A percentile compares a stretch with the other conserved stretches of the same genome.
These are phyloP conservation scores for Protobothrops flavoviridis DNA, from an alignment of 2,113 vertebrate genomes.

Conservation along the genomic window DNA sequence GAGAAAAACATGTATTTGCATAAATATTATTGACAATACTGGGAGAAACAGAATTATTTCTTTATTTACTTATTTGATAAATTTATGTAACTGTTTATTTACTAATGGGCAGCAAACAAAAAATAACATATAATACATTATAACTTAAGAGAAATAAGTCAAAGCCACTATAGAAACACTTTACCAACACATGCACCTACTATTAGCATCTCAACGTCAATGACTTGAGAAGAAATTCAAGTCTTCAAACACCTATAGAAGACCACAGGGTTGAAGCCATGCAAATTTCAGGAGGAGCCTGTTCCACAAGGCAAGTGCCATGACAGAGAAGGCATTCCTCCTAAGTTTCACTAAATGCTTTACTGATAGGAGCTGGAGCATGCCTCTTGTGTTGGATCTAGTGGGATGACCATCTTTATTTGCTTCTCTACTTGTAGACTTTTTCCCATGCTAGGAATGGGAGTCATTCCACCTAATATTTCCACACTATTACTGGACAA, in stretches of 20 bases:
- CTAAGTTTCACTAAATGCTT: neutral
- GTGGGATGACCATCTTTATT: neutral
- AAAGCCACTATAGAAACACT: neutral
- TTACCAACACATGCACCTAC: neutral
- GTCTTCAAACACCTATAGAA: neutral
- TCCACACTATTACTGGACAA: neutral
- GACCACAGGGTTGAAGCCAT: neutral
- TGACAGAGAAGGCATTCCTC: neutral
- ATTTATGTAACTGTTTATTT: neutral
- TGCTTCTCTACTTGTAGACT: neutral
- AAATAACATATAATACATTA: neutral
- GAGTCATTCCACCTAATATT: neutral
- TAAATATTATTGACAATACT: neutral
- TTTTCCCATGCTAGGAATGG: neutral
- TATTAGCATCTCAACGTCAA: neutral
- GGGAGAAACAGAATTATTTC: neutral
- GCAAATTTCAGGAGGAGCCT: neutral
- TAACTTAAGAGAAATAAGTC: neutral
- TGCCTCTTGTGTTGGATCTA: neutral
- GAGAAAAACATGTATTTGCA: neutral
- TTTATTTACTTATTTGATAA: neutral
- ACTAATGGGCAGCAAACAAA: neutral
- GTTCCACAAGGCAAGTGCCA: neutral
- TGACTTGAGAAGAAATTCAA: neutral
- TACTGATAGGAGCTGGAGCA: neutral